Evolutionary conservation across 2,888 invertebrate species (phyloP), one percentile per base, ranked within the genome.

Genomic region (Exephanes ischioxanthus): DNA sequence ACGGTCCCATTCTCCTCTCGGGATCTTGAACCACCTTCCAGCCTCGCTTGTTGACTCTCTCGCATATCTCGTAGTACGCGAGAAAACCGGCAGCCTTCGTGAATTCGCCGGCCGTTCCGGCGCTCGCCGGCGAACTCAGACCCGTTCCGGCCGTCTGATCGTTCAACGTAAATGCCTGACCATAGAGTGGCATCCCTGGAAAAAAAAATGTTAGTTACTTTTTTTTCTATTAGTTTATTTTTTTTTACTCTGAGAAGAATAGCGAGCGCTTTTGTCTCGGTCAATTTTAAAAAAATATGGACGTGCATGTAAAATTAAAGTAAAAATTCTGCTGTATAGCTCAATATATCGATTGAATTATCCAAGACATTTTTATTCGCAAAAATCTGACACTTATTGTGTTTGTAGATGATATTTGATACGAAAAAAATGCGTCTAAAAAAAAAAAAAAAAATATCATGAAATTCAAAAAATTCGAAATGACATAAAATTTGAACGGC

Each of bases 21-120:
- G 96, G 95, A 92, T 98, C 98, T 91, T 97, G 96, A 0, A 98
- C 96, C 0, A 98, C 96, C 3, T 95, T 96, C 97, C 98, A 98
- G 1, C 97, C 97, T 80, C 96, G 96, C 87, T 96, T 96, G 87
- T 96, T 96, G 14, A 98, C 95, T 84, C 97, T 96, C 88, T 98
- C 97, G 92, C 98, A 98, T 90, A 98, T 98, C 96, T 98, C 98
- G 92, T 98, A 98, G 91, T 98, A 98, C 0, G 98, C 96, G 75
- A 98, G 94, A 93, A 98, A 98, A 33, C 98, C 98, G 48, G 97
- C 97, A 58, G 97, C 97, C 92, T 96, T 94, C 0, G 98, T 98
- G 90, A 96, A 97, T 94, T 97, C 97, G n/a, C 98, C 98, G 26
- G 97, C 97, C 88, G 96, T 95, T 0, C 98, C 98, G 16, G 97